Conservation (phyloP, 2,113 vertebrate genomes). For the Romanogobio albipinnatus region DNA sequence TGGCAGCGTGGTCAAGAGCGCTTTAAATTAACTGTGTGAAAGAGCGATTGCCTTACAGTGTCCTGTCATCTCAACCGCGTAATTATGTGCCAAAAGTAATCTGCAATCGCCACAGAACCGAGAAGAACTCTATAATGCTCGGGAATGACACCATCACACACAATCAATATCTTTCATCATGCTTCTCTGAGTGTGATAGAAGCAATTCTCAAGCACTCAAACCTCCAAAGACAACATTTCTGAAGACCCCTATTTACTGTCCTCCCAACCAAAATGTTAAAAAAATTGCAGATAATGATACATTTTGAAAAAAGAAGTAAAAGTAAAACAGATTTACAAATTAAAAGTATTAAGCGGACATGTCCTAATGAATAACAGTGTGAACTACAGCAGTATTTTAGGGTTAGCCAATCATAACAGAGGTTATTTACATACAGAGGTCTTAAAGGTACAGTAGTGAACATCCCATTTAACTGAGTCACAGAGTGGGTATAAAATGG, state of each 20-base stretch:
- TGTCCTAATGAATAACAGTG: no score
- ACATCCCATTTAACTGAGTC: neutral
- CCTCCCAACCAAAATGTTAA: neutral
- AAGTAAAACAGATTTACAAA: neutral
- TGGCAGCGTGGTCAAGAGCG: neutral
- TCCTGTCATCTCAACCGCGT: constrained; percentile 34
- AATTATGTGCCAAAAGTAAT: constrained; percentile 60
- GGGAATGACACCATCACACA: constrained; percentile 21
- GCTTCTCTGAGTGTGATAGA: neutral
- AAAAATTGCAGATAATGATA: neutral
- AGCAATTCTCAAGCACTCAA: neutral
- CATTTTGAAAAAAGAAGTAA: neutral
- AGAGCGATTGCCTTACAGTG: neutral
- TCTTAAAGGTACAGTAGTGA: neutral
- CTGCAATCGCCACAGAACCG: constrained; percentile 29
- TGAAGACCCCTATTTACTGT: neutral
- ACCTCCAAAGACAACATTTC: neutral
- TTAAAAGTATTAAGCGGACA: no score
- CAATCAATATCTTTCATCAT: constrained; percentile 27
- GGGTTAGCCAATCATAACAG: neutral
- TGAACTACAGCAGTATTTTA: neutral
- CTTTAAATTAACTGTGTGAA: neutral
- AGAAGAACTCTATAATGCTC: constrained; percentile 29
- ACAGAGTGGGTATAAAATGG: no score
- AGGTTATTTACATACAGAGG: neutral